Base-by-base conservation (phyloP, 2,113 vertebrate genomes). In the Rattus rattus region DNA sequence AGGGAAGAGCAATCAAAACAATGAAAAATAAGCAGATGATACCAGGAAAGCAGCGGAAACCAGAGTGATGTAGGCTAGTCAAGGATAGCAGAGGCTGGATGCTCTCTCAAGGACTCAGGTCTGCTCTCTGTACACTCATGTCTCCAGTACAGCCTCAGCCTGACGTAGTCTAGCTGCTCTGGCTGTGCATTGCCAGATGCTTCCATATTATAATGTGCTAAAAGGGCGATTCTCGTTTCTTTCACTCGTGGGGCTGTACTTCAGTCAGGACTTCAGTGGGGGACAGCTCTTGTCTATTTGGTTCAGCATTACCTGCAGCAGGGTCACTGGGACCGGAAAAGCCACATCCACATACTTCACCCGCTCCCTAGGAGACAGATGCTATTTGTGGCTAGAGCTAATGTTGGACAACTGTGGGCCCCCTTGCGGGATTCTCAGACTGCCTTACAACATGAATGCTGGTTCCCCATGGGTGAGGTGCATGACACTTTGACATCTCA, bases 1-100 rank as follows among this genome's bases (percentile, higher is more conserved):
- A 96, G 86, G 89, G 93, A 95, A 98, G 81, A 97, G 88, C 63
- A 97, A 97, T 98, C 97, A 97, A 98, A 97, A 97, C 96, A 97
- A 98, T 96, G 95, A 97, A 94, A 97, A 97, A 91, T 92, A 97
- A 97, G 96, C 77, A 94, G 89, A 85, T 96, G 91, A 91, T 92
- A 92, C 7, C 94, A 96, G 81, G 92, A 92, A 97, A 96, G 85
- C 92, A 77, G 80, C 88, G 73, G 85, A 83, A 97, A 77, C 85
- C 24, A n/a, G 9, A 54, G 63, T 73, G 91, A 93, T 72, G 93
- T 73, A 63, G 22, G 73, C 22, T 30, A 81, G 75, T 79, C 39
- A 87, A 90, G 85, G 92, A 92, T 52, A 88, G 52, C 67, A 83
- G 72, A 91, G 33, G n/a, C 20, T 84, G 33, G 65, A 56, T 19